Evolutionary conservation across 2,888 invertebrate species (phyloP).

Genomic region (Exocentrus adspersus): DNA sequence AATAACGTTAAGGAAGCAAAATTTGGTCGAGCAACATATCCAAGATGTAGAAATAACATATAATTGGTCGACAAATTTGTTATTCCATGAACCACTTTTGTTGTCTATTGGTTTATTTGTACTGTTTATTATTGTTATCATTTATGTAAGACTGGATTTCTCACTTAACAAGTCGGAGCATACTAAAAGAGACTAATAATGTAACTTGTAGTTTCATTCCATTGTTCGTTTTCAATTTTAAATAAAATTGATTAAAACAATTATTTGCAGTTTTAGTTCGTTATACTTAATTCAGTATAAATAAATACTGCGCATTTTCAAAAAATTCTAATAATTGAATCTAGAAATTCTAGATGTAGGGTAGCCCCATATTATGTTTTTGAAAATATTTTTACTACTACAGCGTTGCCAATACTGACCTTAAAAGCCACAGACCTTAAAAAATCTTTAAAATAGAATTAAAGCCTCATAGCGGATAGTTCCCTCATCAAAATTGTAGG

Average conservation of each 20-base stretch:
- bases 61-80: slow-evolving; percentile 83
- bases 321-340: too few species aligned
- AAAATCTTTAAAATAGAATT: too few species aligned
- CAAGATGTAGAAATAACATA: slow-evolving; percentile 93
- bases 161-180: slow-evolving; percentile 72
- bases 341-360: too few species aligned
- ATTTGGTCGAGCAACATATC: slow-evolving; percentile 96
- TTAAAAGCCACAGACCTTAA: too few species aligned
- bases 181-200: slow-evolving; percentile 67
- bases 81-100: slow-evolving; percentile 94
- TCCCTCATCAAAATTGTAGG: too few species aligned
- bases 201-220: slow-evolving; percentile 7
- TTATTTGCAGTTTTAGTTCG: background rate
- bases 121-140: slow-evolving; percentile 89
- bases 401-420: too few species aligned
- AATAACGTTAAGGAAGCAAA: slow-evolving; percentile 80
- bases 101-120: slow-evolving; percentile 89
- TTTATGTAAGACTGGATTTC: slow-evolving; percentile 96
- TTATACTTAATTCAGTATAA: too few species aligned
- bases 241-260: slow-evolving; percentile 1
- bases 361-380: too few species aligned
- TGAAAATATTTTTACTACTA: too few species aligned
- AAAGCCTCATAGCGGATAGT: too few species aligned
- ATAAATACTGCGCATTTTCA: too few species aligned
- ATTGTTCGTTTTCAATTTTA: slow-evolving; percentile 14